phyloP scores from a whole-genome alignment of 2,797 vertebrate genomes.

The Melanotaenia nigrans region DNA sequence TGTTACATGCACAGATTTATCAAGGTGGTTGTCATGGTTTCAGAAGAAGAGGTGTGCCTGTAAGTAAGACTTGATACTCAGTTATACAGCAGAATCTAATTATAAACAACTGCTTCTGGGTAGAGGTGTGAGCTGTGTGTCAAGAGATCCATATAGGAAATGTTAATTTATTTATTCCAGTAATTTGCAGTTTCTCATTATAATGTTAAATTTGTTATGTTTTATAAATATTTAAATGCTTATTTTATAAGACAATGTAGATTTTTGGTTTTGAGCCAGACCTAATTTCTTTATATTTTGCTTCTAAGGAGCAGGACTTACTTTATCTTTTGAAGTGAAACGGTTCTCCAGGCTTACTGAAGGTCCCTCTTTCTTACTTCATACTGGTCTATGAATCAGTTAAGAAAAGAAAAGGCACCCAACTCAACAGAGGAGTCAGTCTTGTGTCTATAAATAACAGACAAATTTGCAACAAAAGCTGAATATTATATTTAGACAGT shows the following conservation, averaged over 20 bases:
- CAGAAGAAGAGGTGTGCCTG: constrained; percentile 74
- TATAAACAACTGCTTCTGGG: constrained; percentile 34
- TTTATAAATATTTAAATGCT: constrained; percentile 3
- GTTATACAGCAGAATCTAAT: constrained; percentile 47
- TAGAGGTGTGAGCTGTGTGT: constrained; percentile 10
- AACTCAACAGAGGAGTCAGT: too few relatives aligned
- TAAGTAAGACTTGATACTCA: constrained; percentile 70
- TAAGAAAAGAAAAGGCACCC: not conserved
- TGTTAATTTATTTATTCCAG: not conserved
- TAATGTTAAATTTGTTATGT: not conserved
- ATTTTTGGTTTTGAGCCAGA: not conserved
- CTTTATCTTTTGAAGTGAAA: not conserved
- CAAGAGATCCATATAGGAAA: not conserved
- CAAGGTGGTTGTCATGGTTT: constrained; percentile 77
- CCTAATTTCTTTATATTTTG: not conserved
- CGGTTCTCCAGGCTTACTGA: not conserved
- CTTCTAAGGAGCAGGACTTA: not conserved
- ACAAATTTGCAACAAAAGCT: not conserved
- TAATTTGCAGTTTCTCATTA: not conserved
- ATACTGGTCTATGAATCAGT: not conserved
- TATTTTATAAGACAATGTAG: not conserved
- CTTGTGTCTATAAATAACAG: not conserved
- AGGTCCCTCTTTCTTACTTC: not conserved
- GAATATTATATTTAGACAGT: not conserved
- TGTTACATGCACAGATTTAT: constrained; percentile 79